Evolutionary conservation across 2,888 invertebrate genomes (phyloP).

Genomic region (Ethmia dodecea): DNA sequence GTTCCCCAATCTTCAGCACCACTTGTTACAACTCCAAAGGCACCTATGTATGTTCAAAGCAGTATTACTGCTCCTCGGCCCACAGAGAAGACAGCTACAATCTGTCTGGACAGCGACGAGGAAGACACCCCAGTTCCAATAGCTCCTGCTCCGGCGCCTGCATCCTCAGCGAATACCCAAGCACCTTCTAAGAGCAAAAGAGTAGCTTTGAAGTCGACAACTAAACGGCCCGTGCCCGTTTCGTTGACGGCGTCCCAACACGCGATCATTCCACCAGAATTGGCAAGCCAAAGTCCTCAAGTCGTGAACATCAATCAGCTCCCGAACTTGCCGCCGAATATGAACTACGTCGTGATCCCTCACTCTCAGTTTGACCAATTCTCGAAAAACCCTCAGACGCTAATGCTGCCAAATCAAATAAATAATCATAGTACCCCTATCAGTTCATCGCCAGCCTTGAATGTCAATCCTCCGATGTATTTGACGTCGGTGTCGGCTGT

Average conservation of each 20-base stretch:
- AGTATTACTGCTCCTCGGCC: not conserved
- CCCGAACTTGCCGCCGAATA: not conserved
- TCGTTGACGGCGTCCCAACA: slow-evolving; percentile 7
- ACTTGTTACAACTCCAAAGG: not conserved
- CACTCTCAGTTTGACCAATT: not conserved
- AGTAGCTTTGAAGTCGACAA: slow-evolving; percentile 4
- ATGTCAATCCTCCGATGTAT: no score
- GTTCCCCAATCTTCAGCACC: no score
- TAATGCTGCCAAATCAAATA: not conserved
- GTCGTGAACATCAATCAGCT: not conserved
- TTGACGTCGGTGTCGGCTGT: no score
- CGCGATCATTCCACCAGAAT: not conserved
- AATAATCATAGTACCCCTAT: no score
- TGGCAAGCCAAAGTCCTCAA: not conserved
- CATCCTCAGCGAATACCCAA: slow-evolving; percentile 1
- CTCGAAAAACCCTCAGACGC: not conserved
- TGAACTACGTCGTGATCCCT: slow-evolving; percentile 4
- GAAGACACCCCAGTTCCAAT: slow-evolving; percentile 36
- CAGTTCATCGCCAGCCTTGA: no score
- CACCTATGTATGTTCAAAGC: not conserved
- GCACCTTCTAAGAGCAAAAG: no score
- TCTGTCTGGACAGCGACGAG: slow-evolving; percentile 60
- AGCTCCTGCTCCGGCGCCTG: slow-evolving; percentile 3
- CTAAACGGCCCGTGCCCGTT: slow-evolving; percentile 6
- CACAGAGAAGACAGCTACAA: slow-evolving; percentile 26